These are phyloP conservation scores for Callyntrura guangdongensis DNA, from an alignment of 2,888 invertebrate genomes.

Conservation along the genomic window DNA sequence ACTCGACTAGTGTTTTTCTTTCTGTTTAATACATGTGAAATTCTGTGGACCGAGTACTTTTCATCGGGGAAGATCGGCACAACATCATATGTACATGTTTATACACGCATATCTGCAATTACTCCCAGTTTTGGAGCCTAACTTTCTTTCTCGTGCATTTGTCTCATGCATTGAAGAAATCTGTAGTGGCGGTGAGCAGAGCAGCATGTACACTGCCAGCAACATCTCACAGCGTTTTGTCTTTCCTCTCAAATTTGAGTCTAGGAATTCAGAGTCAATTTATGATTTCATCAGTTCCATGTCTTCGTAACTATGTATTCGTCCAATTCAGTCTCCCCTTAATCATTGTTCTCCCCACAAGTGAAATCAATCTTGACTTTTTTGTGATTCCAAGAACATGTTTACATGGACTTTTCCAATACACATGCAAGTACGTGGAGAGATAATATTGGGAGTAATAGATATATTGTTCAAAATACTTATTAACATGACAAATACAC, in stretches of 20 bases:
- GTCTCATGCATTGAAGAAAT: constrained; percentile 17
- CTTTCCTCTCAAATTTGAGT: neutral
- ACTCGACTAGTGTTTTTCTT: constrained; percentile 49
- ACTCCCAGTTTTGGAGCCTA: constrained; percentile 8
- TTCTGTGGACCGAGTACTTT: constrained; percentile 60
- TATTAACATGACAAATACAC: no score
- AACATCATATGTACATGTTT: constrained; percentile 32
- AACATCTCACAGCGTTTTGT: constrained; percentile 11
- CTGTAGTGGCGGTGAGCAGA: constrained; percentile 7
- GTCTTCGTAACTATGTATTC: constrained; percentile 47
- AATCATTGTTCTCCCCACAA: constrained; percentile 41
- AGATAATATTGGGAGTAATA: no score
- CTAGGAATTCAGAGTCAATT: constrained; percentile 68
- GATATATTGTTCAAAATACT: no score
- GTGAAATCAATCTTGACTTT: constrained; percentile 60
- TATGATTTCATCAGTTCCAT: constrained; percentile 70
- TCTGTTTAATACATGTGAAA: constrained; percentile 50
- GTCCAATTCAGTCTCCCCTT: constrained; percentile 31
- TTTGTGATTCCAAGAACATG: neutral
- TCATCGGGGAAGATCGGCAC: constrained; percentile 69
- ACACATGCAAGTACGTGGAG: no score
- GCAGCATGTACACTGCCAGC: neutral
- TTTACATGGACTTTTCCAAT: neutral
- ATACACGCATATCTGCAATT: constrained; percentile 24
- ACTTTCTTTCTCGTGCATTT: constrained; percentile 20